Conservation (phyloP, 1,140 invertebrate species). For the Drosophila trapezifrons region DNA sequence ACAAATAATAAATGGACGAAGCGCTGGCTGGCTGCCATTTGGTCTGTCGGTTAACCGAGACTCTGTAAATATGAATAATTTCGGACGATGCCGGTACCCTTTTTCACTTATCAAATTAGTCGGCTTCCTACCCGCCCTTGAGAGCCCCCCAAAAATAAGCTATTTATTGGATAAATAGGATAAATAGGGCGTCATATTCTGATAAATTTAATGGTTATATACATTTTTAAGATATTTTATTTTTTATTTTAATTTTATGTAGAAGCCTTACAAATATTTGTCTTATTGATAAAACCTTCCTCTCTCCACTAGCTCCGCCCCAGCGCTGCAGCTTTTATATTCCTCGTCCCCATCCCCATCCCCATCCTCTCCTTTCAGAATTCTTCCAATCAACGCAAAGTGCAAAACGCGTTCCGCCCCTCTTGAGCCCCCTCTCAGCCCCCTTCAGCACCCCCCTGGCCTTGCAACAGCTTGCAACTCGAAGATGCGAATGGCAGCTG, state of each 20-base stretch:
- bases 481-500: conserved; percentile 48
- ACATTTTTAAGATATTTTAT: not conserved
- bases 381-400: conserved; percentile 60
- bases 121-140: not conserved
- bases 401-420: conserved; percentile 45
- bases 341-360: conserved; percentile 11
- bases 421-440: not conserved
- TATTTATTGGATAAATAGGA: conserved; percentile 2
- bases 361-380: conserved; percentile 15
- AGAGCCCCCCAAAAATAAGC: not conserved
- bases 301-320: conserved; percentile 18
- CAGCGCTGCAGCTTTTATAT: conserved; percentile 29
- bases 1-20: conserved; percentile 77
- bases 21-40: conserved; percentile 53
- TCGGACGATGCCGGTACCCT: conserved; percentile 8
- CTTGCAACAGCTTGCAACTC: conserved; percentile 13
- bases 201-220: not conserved
- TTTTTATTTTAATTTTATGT: not conserved
- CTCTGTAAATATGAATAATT: conserved; percentile 78
- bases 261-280: conserved; percentile 1
- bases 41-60: conserved; percentile 65
- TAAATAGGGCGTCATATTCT: not conserved
- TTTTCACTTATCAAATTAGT: conserved; percentile 47
- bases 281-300: not conserved
- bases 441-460: not conserved